Base-by-base conservation (phyloP, 2,113 vertebrate genomes). In the Xenus cinereus region DNA sequence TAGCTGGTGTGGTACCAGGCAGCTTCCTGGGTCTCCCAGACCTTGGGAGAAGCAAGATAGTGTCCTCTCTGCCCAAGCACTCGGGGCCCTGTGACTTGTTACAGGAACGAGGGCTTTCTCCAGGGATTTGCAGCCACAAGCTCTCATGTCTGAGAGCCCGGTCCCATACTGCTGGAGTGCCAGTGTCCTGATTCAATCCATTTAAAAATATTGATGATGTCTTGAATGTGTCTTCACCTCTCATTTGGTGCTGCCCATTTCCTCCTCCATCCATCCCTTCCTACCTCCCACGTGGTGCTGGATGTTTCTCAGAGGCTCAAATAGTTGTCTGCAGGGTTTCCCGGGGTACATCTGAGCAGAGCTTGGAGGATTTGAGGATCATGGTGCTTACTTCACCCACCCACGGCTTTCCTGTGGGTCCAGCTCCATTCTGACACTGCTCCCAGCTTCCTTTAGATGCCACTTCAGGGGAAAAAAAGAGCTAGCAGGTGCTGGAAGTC, bases 241-340 rank as follows among this genome's bases (percentile, higher is more conserved):
- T 9, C 16, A 2, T 85, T 76, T 66, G 62, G 57, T 89, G 73
- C 89, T 96, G 60, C 60, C 74, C 43, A 0, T 27, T 21, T 41
- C 23, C 39, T 7, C 16, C 41, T 66, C 27, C 62, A 30, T 56
- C 63, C 50, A 14, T 60, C 17, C 35, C 2, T 76, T 33, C 77
- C 60, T 63, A 26, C 72, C 60, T 66, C 28, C 57, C 8, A 39
- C 3, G 1, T 79, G n/a, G 33, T 80, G 72, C 86, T 84, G 30
- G 22, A 11, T 91, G 37, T 87, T 93, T 95, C 41, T 82, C 88
- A 95, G 96, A 96, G 96, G 90, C 28, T 39, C 32, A 41, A 41
- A 28, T 43, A 12, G 10, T 16, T 77, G 26, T 51, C 50, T 7
- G 12, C 69, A 45, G 68, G 30, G 33, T 84, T 91, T 74, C 79